Conservation (phyloP, 2,888 invertebrate species). For the Athetis lepigone region DNA sequence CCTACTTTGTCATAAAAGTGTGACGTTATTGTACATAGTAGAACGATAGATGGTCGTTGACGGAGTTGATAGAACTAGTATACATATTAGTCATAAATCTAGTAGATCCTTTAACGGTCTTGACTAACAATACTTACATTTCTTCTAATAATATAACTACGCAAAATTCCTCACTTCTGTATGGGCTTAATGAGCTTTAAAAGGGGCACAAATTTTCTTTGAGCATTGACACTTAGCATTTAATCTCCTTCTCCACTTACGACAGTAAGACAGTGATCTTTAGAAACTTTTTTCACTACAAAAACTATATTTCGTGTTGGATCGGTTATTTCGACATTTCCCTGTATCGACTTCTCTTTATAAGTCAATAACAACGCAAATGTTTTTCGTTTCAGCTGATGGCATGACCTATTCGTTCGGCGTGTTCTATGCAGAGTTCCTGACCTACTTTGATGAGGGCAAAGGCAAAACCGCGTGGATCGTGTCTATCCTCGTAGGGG, state of each 20-base stretch:
- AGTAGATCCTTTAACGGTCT: too few species aligned
- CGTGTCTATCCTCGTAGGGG: constrained; percentile 97
- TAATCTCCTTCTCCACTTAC: not conserved
- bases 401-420: constrained; percentile 99
- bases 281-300: too few species aligned
- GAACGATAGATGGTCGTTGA: constrained; percentile 12
- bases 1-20: constrained; percentile 73
- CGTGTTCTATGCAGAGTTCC: constrained; percentile 96
- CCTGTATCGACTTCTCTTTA: not conserved
- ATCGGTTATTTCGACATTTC: not conserved
- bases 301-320: not conserved
- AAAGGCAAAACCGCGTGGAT: constrained; percentile 98
- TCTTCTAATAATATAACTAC: too few species aligned
- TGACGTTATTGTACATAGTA: constrained; percentile 56
- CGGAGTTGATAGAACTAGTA: constrained; percentile 8
- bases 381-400: constrained; percentile 93
- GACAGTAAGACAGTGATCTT: too few species aligned
- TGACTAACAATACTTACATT: too few species aligned
- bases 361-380: constrained; percentile 46
- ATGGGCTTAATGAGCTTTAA: too few species aligned
- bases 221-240: too few species aligned
- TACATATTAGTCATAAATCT: too few species aligned
- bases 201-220: too few species aligned
- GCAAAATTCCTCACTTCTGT: too few species aligned
- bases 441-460: constrained; percentile 95